Evolutionary conservation across 2,888 invertebrate species (phyloP), one percentile per base, ranked within the genome.

Genomic region (Tinea semifulvella): DNA sequence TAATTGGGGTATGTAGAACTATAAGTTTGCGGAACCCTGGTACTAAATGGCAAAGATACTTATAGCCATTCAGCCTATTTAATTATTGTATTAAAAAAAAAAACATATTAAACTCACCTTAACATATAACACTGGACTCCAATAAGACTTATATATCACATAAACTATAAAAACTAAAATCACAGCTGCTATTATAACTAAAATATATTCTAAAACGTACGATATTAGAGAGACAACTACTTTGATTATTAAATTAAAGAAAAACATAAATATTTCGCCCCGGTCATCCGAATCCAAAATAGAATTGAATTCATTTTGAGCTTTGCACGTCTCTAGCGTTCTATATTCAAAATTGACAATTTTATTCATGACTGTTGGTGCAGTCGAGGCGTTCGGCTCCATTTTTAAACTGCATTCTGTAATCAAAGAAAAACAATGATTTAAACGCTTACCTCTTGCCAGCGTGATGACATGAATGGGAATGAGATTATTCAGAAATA

Each of bases 61-160:
- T n/a, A n/a, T n/a, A n/a, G n/a, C n/a, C n/a, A n/a, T n/a, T n/a
- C n/a, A n/a, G n/a, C n/a, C n/a, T 25, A 13, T 42, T 17, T 26
- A 27, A n/a, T 25, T 36, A 16, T 25, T 17, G 14, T 31, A 3
- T n/a, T 27, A 43, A 18, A 18, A 40, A 42, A 17, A 43, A 28
- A 38, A 18, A 18, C n/a, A n/a, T n/a, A n/a, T n/a, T 26, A 35
- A 22, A 56, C 68, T 66, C 38, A 75, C 75, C 63, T 64, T 73
- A 22, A 54, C 55, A 51, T 67, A 68, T 2, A 65, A 20, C 4
- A 67, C 48, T 0, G 71, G 75, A 40, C 50, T 62, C 50, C 57
- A 60, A 51, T 59, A 75, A 36, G 63, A 60, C 31, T 60, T 74
- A 46, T 66, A 70, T 0, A 63, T 11, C 1, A 60, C 38, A 42